A percentile compares a stretch with the other conserved stretches of the same genome.
Evolutionary conservation across 2,113 vertebrate genomes (phyloP).

Genomic region (Anser cygnoides): DNA sequence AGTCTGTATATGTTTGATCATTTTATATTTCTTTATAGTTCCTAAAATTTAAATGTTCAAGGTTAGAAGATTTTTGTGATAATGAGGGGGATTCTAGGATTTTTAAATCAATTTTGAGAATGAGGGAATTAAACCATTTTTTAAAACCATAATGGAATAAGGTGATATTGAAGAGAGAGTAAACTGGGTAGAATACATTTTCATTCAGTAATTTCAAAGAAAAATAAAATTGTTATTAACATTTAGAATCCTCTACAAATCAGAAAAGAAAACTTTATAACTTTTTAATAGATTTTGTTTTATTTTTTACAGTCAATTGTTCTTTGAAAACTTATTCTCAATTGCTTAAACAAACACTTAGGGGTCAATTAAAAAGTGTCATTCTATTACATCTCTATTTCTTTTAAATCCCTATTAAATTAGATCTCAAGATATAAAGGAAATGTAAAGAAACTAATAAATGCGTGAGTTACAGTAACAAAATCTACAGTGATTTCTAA

Average conservation of each 20-base stretch:
- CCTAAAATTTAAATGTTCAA: background rate
- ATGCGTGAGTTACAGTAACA: background rate
- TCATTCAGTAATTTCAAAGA: background rate
- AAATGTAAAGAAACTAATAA: background rate
- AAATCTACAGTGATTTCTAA: constrained; percentile 11
- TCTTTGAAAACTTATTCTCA: background rate
- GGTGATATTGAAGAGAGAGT: background rate
- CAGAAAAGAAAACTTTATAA: background rate
- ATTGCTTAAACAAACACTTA: background rate
- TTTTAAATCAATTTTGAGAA: background rate
- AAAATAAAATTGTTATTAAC: background rate
- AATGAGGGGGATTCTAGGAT: background rate
- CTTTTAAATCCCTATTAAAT: background rate
- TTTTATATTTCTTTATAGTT: background rate
- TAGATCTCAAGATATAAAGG: background rate
- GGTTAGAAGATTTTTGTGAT: background rate
- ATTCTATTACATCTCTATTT: background rate
- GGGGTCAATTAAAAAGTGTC: background rate
- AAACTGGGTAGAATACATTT: background rate
- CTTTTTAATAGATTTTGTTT: background rate
- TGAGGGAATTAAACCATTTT: background rate
- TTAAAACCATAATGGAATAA: background rate
- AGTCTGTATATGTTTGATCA: background rate
- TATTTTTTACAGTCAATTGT: background rate
- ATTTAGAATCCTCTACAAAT: background rate